Evolutionary conservation across 2,797 vertebrate genomes (phyloP), one percentile per base, ranked within the genome.

Genomic region (Cryptoblepharus egeriae): DNA sequence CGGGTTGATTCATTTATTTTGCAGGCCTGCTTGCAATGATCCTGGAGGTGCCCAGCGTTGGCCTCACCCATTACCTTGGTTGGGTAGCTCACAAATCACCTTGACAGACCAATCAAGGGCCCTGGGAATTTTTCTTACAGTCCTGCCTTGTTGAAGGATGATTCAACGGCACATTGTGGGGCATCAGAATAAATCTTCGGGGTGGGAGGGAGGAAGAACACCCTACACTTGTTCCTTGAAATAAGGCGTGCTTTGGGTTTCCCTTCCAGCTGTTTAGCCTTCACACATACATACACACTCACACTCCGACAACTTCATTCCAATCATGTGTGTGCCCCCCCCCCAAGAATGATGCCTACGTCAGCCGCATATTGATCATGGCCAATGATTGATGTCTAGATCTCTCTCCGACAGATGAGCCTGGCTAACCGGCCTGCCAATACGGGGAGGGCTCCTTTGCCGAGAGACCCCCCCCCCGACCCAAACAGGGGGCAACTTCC

Each of bases 311-410:
- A 90, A 92, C 92, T 92, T 92, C 87, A 76, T 91, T 91, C 89
- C 85, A 92, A 94, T 92, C 89, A 92, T 91, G n/a, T n/a, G n/a
- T n/a, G n/a, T n/a, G n/a, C n/a, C n/a, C 87, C 89, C 88, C 91
- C 92, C 90, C 93, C 92, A 92, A 93, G 92, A 92, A 94, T 96
- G 96, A 97, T 95, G 95, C 97, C 96, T 96, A 96, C 92, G 93
- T 96, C 93, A 95, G 96, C 96, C 96, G 96, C 96, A 96, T 98
- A 98, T 98, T 97, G 96, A 98, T 97, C 96, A 95, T 90, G 2
- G 77, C 90, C 91, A 88, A 95, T 97, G 97, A 98, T 97, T 96
- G 97, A 97, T 97, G 96, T 96, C 94, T 90, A 92, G 94, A 94
- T 93, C 92, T 94, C 95, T 95, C 95, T 97, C 39, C 4, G 97